Percentiles rank a stretch among this genome's conserved stretches.
phyloP scores from a whole-genome alignment of 2,797 vertebrate species.

The Coendou prehensilis region DNA sequence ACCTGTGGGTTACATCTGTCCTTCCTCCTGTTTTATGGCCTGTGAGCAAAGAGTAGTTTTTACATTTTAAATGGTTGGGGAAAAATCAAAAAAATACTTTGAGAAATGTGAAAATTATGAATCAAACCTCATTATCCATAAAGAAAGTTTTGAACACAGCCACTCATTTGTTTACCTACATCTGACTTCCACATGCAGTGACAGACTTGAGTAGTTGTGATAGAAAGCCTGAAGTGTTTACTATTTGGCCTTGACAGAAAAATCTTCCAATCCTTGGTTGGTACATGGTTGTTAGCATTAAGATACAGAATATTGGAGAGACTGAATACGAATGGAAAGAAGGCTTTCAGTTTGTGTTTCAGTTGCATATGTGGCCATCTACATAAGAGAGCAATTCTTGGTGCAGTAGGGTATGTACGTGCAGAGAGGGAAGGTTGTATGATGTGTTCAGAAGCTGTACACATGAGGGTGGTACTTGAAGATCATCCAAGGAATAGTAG shows the following conservation, averaged over 20 bases:
- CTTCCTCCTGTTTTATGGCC: neutral
- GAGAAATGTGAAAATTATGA: constrained; percentile 38
- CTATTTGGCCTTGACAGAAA: neutral
- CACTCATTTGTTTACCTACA: neutral
- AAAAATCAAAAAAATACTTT: constrained; percentile 32
- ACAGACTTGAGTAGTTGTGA: constrained; percentile 11
- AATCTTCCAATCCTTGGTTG: neutral
- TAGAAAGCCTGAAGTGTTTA: constrained; percentile 33
- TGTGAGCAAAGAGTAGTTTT: neutral
- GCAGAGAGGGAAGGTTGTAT: neutral
- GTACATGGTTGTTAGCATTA: neutral
- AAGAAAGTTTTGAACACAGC: neutral
- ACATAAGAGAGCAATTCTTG: neutral
- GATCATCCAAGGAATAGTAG: neutral
- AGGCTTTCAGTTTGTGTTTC: constrained; percentile 10
- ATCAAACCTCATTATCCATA: neutral
- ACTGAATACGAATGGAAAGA: neutral
- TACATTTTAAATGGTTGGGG: constrained; percentile 20
- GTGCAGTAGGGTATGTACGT: neutral
- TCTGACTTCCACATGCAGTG: neutral
- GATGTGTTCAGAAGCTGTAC: neutral
- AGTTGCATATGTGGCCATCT: neutral
- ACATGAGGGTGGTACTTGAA: neutral
- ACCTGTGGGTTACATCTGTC: neutral
- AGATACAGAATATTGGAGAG: neutral